These are phyloP conservation scores for Microplitis deprimator DNA, from an alignment of 2,888 invertebrate genomes.

Conservation along the genomic window DNA sequence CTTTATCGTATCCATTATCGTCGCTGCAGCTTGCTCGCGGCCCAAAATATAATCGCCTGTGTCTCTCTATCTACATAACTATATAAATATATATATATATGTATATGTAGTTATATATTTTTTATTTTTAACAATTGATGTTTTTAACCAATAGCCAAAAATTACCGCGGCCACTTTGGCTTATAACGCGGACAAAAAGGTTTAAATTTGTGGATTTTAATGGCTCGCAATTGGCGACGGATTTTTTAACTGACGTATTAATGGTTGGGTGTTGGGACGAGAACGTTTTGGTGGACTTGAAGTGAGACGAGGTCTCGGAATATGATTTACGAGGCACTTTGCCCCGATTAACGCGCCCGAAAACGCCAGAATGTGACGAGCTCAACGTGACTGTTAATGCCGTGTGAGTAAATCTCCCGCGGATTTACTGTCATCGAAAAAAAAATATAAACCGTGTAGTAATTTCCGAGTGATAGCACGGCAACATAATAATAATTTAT, in stretches of 20 bases:
- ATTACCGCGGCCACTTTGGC: not conserved
- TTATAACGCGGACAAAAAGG: not conserved
- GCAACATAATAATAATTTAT: not conserved
- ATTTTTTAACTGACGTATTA: too few species aligned
- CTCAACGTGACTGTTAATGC: conserved; percentile 32
- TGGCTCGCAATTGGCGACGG: not conserved
- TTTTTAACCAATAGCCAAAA: conserved; percentile 19
- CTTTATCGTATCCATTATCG: conserved; percentile 68
- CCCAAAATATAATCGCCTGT: conserved; percentile 39
- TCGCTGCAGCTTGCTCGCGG: conserved; percentile 48
- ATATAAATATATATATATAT: conserved; percentile 1
- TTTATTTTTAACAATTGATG: not conserved
- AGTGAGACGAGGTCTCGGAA: conserved; percentile 39
- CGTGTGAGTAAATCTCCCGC: conserved; percentile 38
- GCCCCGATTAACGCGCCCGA: conserved; percentile 47
- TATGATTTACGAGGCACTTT: conserved; percentile 50
- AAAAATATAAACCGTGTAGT: not conserved
- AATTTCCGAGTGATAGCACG: not conserved
- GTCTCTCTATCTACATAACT: not conserved
- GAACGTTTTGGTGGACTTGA: conserved; percentile 33
- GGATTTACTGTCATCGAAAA: conserved; percentile 31
- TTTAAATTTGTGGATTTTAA: too few species aligned
- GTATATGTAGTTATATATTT: conserved; percentile 18
- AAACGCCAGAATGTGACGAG: conserved; percentile 44
- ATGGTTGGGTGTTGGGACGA: conserved; percentile 5